Conservation (phyloP, 2,888 invertebrate genomes). For the Tenthredo livida region DNA sequence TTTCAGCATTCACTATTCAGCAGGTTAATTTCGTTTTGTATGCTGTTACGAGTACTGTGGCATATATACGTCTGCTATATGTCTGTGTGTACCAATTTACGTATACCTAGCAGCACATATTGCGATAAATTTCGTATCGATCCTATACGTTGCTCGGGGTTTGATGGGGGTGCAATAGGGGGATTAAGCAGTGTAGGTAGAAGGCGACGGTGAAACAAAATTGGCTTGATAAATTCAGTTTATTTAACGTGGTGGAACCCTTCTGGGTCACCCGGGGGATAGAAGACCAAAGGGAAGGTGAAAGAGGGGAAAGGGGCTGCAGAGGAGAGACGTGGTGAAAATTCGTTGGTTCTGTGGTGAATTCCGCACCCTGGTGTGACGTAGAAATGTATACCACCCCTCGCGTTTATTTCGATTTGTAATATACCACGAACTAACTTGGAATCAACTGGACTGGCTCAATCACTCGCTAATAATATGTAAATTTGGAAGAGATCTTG, state of each 20-base stretch:
- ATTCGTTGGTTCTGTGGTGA: constrained; percentile 39
- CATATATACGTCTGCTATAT: background rate
- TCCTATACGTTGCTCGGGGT: constrained; percentile 17
- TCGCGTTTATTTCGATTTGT: background rate
- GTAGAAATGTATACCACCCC: background rate
- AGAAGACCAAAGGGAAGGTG: background rate
- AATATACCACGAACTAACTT: background rate
- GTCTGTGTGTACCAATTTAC: background rate
- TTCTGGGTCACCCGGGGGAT: constrained; percentile 24
- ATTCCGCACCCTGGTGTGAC: constrained; percentile 1
- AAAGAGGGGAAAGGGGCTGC: background rate
- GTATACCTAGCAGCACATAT: constrained; percentile 10
- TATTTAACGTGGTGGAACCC: constrained; percentile 45
- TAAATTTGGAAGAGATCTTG: background rate
- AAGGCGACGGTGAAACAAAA: constrained; percentile 50
- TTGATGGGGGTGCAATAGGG: constrained; percentile 3
- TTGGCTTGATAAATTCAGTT: constrained; percentile 54
- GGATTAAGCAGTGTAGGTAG: constrained; percentile 17
- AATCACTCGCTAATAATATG: background rate
- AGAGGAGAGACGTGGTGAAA: background rate
- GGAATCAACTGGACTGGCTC: background rate
- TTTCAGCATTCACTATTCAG: constrained; percentile 9
- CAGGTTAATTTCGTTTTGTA: constrained; percentile 6
- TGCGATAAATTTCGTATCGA: constrained; percentile 47
- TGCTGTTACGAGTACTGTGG: background rate